Base-by-base conservation (phyloP, 1,140 invertebrate genomes). In the Drosophila yakuba region DNA sequence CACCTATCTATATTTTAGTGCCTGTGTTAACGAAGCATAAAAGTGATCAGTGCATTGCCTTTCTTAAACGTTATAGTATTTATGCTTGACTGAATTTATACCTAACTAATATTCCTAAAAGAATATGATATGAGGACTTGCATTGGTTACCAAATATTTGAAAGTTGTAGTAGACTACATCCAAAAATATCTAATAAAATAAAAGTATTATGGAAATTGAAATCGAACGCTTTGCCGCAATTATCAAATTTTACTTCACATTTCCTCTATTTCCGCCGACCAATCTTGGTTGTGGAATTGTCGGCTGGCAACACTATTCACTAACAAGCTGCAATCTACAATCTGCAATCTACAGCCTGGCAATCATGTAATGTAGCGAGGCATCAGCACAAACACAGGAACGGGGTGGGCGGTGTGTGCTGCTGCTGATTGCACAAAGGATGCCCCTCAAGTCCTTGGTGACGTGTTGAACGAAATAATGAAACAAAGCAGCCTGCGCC, bases 401-500 rank as follows among this genome's bases (percentile, higher is more conserved):
- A 44, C 52, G 48, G 28, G 17, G 58, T 23, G 55, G 15, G 59
- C 43, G 41, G 38, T 8, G 54, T 64, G 39, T 82, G 71, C 86
- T 86, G 80, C 62, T 73, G 50, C 61, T 88, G 83, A 88, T 88
- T 88, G 83, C 72, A 89, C 83, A 88, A 88, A 88, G 83, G 67
- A 69, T 77, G 80, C 84, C 66, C 72, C 79, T 79, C 84, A 83
- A 84, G 62, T 89, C 84, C 83, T 89, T 88, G 83, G 83, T 83
- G 83, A 83, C 84, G 83, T 88, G 83, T 74, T 77, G 79, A 86
- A 57, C 62, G 59, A 83, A 86, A 83, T 75, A 83, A 80, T 76
- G 63, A 67, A 80, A 74, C 60, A 61, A 61, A 73, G 71, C 63
- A 72, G 52, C 68, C 58, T 71, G 69, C 57, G 68, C 67, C 68